Conservation (phyloP, 2,888 invertebrate genomes). For the Xestoiulus laeticollis region DNA sequence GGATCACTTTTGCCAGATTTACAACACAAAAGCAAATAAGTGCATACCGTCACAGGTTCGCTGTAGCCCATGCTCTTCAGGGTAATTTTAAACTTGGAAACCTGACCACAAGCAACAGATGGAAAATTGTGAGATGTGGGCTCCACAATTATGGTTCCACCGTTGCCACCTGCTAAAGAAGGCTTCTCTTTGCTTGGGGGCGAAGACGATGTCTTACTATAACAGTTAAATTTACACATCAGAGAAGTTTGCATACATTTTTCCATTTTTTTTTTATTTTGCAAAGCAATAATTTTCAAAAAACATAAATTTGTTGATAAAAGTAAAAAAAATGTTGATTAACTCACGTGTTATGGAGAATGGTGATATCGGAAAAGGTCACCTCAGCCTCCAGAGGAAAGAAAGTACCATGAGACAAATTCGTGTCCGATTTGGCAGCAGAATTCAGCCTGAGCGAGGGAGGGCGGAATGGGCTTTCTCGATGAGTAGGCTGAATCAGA, state of each 20-base stretch:
- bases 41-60: background rate
- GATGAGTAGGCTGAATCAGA: background rate
- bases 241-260: no score
- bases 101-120: background rate
- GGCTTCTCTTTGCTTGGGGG: constrained; percentile 31
- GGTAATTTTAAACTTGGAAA: constrained; percentile 2
- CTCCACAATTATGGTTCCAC: background rate
- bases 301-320: no score
- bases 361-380: constrained; percentile 31
- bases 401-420: background rate
- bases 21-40: background rate
- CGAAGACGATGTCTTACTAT: background rate
- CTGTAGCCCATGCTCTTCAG: constrained; percentile 30
- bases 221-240: background rate
- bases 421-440: background rate
- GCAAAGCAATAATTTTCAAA: no score
- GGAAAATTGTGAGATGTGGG: background rate
- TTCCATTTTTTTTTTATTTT: no score
- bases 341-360: constrained; percentile 10
- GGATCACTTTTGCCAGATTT: background rate
- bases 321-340: background rate
- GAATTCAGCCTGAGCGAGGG: background rate
- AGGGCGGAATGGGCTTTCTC: background rate
- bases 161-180: background rate
- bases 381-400: constrained; percentile 14